Evolutionary conservation across 2,888 invertebrate species (phyloP).

Genomic region (Leistus spinibarbis): DNA sequence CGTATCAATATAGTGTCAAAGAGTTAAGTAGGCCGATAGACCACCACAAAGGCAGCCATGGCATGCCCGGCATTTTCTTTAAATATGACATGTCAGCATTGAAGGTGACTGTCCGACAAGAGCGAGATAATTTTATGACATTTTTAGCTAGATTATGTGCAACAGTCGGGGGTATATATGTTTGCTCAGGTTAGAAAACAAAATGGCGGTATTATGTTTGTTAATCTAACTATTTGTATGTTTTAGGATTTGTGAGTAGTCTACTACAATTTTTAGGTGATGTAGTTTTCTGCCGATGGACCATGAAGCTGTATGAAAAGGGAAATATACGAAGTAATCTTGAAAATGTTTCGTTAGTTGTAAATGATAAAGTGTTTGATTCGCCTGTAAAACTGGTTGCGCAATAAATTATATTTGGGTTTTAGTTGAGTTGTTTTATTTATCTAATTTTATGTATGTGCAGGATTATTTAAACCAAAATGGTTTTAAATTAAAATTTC

Average conservation of each 20-base stretch:
- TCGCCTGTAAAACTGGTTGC: slow-evolving; percentile 10
- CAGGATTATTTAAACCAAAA: no score
- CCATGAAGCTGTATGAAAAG: slow-evolving; percentile 35
- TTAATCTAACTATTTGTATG: background rate
- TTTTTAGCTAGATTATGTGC: slow-evolving; percentile 89
- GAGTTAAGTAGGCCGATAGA: slow-evolving; percentile 82
- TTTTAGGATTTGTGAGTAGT: slow-evolving; percentile 49
- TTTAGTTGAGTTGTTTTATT: no score
- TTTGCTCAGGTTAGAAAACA: slow-evolving; percentile 70
- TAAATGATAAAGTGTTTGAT: slow-evolving; percentile 16
- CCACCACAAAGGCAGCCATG: slow-evolving; percentile 81
- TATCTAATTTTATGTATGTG: no score
- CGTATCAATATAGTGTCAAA: slow-evolving; percentile 94
- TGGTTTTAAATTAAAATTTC: no score
- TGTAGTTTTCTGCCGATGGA: slow-evolving; percentile 49
- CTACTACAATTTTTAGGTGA: slow-evolving; percentile 48
- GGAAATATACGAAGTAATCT: slow-evolving; percentile 30
- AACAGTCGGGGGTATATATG: slow-evolving; percentile 90
- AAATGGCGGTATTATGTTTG: background rate
- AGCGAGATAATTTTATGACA: slow-evolving; percentile 76
- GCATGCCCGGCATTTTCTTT: slow-evolving; percentile 92
- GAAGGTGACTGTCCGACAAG: slow-evolving; percentile 81
- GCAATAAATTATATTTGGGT: background rate
- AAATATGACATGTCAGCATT: slow-evolving; percentile 94
- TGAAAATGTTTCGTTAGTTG: slow-evolving; percentile 2